Conservation (phyloP, 2,113 vertebrate species). For the Clupea harengus region DNA sequence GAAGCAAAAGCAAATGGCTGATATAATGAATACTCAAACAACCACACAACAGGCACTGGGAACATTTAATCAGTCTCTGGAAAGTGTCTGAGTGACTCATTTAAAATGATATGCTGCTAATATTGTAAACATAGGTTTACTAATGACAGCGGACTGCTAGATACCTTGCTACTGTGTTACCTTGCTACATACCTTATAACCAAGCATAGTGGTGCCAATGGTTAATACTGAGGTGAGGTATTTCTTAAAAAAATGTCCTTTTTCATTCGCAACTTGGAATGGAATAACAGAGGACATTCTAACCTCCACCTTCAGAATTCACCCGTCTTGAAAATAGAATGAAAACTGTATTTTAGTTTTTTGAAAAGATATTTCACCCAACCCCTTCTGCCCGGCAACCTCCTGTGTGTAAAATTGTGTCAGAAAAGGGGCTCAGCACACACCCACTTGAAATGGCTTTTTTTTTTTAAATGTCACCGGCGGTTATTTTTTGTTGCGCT, state of each 20-base stretch:
- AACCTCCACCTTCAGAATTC: not conserved
- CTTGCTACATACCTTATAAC: not conserved
- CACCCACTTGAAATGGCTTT: constrained; percentile 5
- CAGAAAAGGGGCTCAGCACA: not conserved
- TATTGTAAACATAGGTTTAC: not conserved
- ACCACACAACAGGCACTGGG: not conserved
- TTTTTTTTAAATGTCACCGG: not conserved
- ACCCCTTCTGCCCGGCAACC: not conserved
- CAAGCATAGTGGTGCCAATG: not conserved
- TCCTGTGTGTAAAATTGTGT: not conserved
- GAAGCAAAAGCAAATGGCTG: not conserved
- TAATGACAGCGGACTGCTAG: not conserved
- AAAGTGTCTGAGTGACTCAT: constrained; percentile 7
- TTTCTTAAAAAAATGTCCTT: not conserved
- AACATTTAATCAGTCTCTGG: not conserved
- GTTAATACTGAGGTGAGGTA: not conserved
- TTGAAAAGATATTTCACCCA: not conserved
- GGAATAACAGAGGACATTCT: not conserved
- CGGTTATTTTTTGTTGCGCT: not conserved
- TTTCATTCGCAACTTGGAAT: not conserved
- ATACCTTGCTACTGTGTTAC: not conserved
- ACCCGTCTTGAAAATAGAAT: not conserved
- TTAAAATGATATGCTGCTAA: not conserved
- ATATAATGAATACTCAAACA: not conserved
- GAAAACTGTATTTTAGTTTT: not conserved